A percentile compares a stretch with the other conserved stretches of the same genome.
Evolutionary conservation across 2,888 invertebrate genomes (phyloP).

Genomic region (Marasmarcha lunaedactyla): DNA sequence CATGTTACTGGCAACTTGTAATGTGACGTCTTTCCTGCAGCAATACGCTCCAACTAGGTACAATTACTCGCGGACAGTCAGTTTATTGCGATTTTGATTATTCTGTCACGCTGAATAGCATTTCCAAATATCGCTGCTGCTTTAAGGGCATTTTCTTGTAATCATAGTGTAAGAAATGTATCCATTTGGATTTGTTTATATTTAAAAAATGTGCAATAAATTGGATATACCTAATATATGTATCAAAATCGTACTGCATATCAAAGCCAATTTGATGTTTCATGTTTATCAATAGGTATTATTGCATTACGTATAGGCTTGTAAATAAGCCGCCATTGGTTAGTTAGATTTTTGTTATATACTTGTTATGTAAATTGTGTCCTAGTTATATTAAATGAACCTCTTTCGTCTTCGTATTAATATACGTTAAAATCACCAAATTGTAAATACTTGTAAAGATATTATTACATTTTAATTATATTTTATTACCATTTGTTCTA

Average conservation of each 20-base stretch:
- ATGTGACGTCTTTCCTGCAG: background rate
- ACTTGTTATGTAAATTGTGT: slow-evolving; percentile 55
- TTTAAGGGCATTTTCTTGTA: slow-evolving; percentile 26
- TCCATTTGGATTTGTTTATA: slow-evolving; percentile 31
- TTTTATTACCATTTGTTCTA: slow-evolving; percentile 67
- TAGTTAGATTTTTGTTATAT: slow-evolving; percentile 43
- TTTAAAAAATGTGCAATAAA: slow-evolving; percentile 49
- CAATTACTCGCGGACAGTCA: background rate
- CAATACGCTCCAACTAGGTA: no score
- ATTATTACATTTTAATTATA: slow-evolving; percentile 62
- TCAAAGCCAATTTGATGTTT: slow-evolving; percentile 58
- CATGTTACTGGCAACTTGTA: no score
- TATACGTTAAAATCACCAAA: slow-evolving; percentile 66
- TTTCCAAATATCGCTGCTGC: slow-evolving; percentile 15
- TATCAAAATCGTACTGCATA: slow-evolving; percentile 47
- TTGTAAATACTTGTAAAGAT: slow-evolving; percentile 69
- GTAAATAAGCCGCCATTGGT: slow-evolving; percentile 39
- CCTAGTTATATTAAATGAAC: slow-evolving; percentile 40
- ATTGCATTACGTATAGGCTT: slow-evolving; percentile 19
- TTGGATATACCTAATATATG: slow-evolving; percentile 31
- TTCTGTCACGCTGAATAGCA: slow-evolving; percentile 7
- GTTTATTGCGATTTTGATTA: slow-evolving; percentile 9
- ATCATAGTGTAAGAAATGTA: slow-evolving; percentile 27
- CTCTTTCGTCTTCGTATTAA: slow-evolving; percentile 54
- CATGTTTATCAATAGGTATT: slow-evolving; percentile 25